Evolutionary conservation across 2,797 vertebrate species (phyloP).

Genomic region (Squalus acanthias): DNA sequence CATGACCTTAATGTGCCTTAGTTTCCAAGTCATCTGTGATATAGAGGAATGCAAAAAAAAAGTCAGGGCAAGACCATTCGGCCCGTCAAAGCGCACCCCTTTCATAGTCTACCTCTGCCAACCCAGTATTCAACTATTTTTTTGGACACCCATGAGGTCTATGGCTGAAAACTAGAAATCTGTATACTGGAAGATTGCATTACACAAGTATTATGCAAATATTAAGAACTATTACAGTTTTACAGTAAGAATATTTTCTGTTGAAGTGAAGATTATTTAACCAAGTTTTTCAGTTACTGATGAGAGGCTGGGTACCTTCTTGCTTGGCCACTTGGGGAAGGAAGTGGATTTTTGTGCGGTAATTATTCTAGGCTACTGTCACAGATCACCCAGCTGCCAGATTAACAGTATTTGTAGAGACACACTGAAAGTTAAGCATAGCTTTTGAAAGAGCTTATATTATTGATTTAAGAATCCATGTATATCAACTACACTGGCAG

Average conservation of each 20-base stretch:
- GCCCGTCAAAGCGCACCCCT: not conserved
- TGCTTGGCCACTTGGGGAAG: not conserved
- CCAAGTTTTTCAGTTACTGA: not conserved
- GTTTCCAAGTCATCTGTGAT: not conserved
- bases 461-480: not conserved
- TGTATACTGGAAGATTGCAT: not conserved
- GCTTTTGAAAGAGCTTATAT: not conserved
- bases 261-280: not conserved
- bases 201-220: not conserved
- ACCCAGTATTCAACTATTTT: not conserved
- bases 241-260: not conserved
- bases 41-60: not conserved
- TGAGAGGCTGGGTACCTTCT: not conserved
- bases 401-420: slow-evolving; percentile 2
- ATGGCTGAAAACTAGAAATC: not conserved
- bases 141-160: not conserved
- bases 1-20: not conserved
- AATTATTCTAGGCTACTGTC: not conserved
- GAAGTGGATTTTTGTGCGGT: not conserved
- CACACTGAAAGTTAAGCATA: not conserved
- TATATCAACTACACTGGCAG: not conserved
- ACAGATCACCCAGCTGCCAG: not conserved
- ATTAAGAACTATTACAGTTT: not conserved
- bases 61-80: not conserved
- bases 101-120: not conserved